phyloP scores from a whole-genome alignment of 2,888 invertebrate species.

The Heliconius sara region DNA sequence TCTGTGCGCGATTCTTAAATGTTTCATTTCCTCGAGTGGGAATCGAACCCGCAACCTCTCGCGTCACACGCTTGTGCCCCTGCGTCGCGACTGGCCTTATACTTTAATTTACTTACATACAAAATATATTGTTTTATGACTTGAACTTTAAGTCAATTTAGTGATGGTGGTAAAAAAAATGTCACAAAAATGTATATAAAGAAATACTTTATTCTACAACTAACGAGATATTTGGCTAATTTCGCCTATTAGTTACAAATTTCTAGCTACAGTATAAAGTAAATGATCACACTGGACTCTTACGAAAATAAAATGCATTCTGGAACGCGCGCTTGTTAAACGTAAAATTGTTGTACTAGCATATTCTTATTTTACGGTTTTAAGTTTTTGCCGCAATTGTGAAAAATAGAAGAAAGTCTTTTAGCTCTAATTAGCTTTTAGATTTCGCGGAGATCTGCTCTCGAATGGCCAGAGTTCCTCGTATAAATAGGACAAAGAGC shows the following conservation, averaged over 20 bases:
- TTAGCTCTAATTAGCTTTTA: conserved; percentile 51
- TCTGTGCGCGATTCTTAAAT: too few species aligned
- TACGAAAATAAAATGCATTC: not conserved
- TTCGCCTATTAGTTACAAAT: not conserved
- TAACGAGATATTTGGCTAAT: not conserved
- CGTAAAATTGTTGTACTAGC: conserved; percentile 25
- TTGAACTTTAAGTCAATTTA: too few species aligned
- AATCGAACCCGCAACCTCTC: too few species aligned
- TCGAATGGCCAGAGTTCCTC: conserved; percentile 43
- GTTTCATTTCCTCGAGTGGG: too few species aligned
- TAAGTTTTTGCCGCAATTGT: conserved; percentile 47
- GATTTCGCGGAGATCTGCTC: conserved; percentile 49
- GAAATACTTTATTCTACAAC: not conserved
- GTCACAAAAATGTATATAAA: too few species aligned
- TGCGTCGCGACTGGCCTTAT: too few species aligned
- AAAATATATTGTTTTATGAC: too few species aligned
- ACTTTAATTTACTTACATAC: too few species aligned
- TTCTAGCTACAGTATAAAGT: not conserved
- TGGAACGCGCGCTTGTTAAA: conserved; percentile 13
- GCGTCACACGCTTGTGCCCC: too few species aligned
- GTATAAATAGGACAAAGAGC: conserved; percentile 47
- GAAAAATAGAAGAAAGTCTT: conserved; percentile 43
- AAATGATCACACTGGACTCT: not conserved
- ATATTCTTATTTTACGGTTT: conserved; percentile 31
- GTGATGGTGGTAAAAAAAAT: too few species aligned